Evolutionary conservation across 2,797 vertebrate genomes (phyloP).

Genomic region (Hyperoplus immaculatus): DNA sequence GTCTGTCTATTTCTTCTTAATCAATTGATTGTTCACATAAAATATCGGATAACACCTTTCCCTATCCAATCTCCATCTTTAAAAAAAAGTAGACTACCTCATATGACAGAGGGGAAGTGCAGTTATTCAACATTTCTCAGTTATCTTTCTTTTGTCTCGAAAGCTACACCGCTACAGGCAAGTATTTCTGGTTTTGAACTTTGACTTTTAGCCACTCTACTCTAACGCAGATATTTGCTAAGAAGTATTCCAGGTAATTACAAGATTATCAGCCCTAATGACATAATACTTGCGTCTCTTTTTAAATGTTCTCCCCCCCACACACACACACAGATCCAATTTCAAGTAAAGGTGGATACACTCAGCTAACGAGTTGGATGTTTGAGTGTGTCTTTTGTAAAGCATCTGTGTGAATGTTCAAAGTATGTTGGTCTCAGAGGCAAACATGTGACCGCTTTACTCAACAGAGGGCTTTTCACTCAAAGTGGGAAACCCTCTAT

Average conservation of each 20-base stretch:
- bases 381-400: not conserved
- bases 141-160: too few species aligned
- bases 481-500: slow-evolving; percentile 31
- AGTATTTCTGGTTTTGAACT: not conserved
- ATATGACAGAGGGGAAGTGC: slow-evolving; percentile 27
- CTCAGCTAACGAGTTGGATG: not conserved
- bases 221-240: not conserved
- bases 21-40: too few species aligned
- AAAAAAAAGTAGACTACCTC: too few species aligned
- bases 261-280: not conserved
- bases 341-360: not conserved
- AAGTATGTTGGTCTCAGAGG: slow-evolving; percentile 9
- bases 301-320: not conserved
- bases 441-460: slow-evolving; percentile 41
- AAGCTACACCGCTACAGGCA: too few species aligned
- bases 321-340: not conserved
- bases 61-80: too few species aligned
- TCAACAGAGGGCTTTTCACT: slow-evolving; percentile 47
- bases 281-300: not conserved
- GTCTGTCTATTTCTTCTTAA: too few species aligned
- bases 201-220: not conserved
- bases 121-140: slow-evolving; percentile 18
- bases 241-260: not conserved
- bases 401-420: slow-evolving; percentile 10
- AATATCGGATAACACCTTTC: too few species aligned